Percentiles rank a stretch among this genome's conserved stretches.
Evolutionary conservation across 2,888 invertebrate genomes (phyloP).

Genomic region (Danaus chrysippus): DNA sequence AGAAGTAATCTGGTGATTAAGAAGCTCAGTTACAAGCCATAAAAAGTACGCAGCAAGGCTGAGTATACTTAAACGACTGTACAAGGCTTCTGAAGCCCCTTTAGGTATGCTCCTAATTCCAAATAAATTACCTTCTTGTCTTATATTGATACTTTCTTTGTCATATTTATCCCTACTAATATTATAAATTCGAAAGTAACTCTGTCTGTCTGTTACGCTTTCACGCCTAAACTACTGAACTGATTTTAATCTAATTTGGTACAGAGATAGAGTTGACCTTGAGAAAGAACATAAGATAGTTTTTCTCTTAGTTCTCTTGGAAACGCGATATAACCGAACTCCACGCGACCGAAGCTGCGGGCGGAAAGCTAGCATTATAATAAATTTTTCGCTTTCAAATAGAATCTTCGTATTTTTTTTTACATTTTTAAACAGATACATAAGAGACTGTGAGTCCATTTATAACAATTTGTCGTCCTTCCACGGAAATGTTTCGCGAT

Average conservation of each 20-base stretch:
- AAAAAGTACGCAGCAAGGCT: constrained; percentile 27
- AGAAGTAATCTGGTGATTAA: neutral
- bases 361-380: no score
- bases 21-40: constrained; percentile 22
- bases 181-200: no score
- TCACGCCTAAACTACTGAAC: no score
- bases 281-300: no score
- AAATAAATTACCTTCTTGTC: constrained; percentile 15
- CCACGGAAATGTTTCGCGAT: constrained; percentile 19
- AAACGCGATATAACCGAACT: no score
- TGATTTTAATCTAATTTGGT: no score
- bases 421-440: neutral
- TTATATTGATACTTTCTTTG: constrained; percentile 14
- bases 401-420: neutral
- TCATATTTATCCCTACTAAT: no score
- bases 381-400: constrained; percentile 1
- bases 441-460: constrained; percentile 17
- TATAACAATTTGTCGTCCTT: constrained; percentile 26
- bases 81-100: constrained; percentile 33
- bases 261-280: no score
- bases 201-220: no score
- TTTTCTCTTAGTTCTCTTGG: no score
- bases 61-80: constrained; percentile 28
- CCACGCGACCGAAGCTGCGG: no score
- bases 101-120: constrained; percentile 22